Conservation (phyloP, 2,113 vertebrate genomes). For the Bambusicola thoracicus region DNA sequence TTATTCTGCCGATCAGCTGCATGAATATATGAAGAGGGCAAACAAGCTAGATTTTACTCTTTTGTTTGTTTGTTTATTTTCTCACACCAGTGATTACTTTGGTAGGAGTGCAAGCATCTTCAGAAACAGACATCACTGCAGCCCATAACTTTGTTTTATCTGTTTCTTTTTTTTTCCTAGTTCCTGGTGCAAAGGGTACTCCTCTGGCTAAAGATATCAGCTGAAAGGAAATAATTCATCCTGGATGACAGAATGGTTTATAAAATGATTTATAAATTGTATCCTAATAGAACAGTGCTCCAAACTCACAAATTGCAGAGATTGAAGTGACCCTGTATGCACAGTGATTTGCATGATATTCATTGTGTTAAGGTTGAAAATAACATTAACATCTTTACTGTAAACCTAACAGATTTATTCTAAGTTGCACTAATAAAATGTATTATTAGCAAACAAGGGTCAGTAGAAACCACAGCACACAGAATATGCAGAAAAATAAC, state of each 20-base stretch:
- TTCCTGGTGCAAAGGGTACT: not conserved
- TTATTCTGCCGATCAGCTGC: not conserved
- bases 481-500: slow-evolving; percentile 11
- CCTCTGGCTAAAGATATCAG: not conserved
- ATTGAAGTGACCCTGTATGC: not conserved
- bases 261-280: not conserved
- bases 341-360: slow-evolving; percentile 3
- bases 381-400: slow-evolving; percentile 47
- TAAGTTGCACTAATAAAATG: slow-evolving; percentile 44
- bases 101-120: not conserved
- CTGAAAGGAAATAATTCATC: not conserved
- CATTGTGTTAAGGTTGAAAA: slow-evolving; percentile 50
- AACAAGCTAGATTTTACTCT: not conserved
- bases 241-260: not conserved
- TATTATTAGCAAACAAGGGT: slow-evolving; percentile 43
- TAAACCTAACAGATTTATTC: slow-evolving; percentile 60
- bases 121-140: not conserved
- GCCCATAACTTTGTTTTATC: not conserved
- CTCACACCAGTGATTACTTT: not conserved
- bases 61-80: not conserved
- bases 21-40: not conserved
- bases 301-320: not conserved
- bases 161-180: not conserved
- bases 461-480: slow-evolving; percentile 32
- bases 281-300: not conserved